Evolutionary conservation across 2,113 vertebrate species (phyloP), one percentile per base, ranked within the genome.

Genomic region (Thalassarche chlororhynchos): DNA sequence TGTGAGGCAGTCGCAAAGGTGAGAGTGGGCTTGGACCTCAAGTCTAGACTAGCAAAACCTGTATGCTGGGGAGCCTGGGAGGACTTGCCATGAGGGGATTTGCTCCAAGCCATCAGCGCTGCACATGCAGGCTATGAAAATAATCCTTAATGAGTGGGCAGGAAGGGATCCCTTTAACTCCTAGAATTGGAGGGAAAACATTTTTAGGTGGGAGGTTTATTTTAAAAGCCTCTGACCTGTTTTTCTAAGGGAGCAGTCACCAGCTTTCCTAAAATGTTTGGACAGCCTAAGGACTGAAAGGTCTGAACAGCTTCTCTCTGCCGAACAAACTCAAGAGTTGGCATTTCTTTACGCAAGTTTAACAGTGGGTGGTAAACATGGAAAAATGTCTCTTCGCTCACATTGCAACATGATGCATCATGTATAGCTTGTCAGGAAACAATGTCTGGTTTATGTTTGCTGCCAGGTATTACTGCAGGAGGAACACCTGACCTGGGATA

Each of bases 341-440:
- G 36, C 5, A 8, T 76, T 95, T 90, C 65, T 87, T 93, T 54
- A 52, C 4, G 5, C 31, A 28, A 36, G 57, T 89, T 79, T 82
- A 91, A 34, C 89, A 80, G 90, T 78, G 83, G 86, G 84, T 89
- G 64, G 86, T 87, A 92, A 93, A 93, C 58, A 66, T 24, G 38
- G 89, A 72, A 89, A 74, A 96, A 87, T 15, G 36, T 80, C 54
- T 96, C 81, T 89, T 92, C 69, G 36, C 14, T 87, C 44, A 31
- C 78, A 58, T 4, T 52, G 65, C 91, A 96, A 79, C 26, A 7
- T 72, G 91, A 87, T 80, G 55, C 9, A 5, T 96, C 84, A 76
- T 4, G 66, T 93, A 76, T 4, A 34, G 84, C 87, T 64, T 87
- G 81, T 95, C 95, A 87, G 93, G 75, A 94, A 93, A 87, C 74